Conservation (phyloP, 1,140 invertebrate genomes). For the Atta colombica region DNA sequence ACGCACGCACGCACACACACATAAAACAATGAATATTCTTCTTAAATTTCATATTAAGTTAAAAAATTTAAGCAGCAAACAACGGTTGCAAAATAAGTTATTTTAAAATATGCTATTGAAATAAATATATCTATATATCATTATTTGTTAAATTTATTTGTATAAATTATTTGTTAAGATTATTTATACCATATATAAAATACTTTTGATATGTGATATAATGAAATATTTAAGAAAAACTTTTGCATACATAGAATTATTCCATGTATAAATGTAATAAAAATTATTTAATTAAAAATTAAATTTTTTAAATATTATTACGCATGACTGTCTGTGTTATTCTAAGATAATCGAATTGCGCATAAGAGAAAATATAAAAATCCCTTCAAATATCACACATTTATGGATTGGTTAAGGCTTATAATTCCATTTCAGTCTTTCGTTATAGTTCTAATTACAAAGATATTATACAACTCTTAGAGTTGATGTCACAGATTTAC, state of each 20-base stretch:
- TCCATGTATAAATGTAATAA: neutral
- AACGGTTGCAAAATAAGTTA: neutral
- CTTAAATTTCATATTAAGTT: neutral
- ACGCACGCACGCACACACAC: too few species aligned
- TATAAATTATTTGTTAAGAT: slow-evolving; percentile 8
- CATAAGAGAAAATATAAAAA: slow-evolving; percentile 64
- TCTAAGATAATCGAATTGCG: slow-evolving; percentile 60
- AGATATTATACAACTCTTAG: slow-evolving; percentile 65
- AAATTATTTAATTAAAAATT: neutral
- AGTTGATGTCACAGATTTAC: slow-evolving; percentile 60
- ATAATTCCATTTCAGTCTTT: slow-evolving; percentile 62
- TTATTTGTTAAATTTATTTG: neutral
- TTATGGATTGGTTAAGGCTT: slow-evolving; percentile 52
- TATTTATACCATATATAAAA: neutral
- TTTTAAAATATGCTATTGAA: neutral
- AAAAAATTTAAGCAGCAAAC: neutral
- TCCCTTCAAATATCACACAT: slow-evolving; percentile 71
- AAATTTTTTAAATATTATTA: slow-evolving; percentile 24
- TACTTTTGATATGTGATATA: neutral
- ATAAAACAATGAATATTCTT: neutral
- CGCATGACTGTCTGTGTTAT: slow-evolving; percentile 64
- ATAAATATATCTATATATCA: neutral
- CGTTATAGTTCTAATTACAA: slow-evolving; percentile 60
- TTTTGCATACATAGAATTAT: neutral
- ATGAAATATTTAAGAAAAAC: neutral